A percentile compares a stretch with the other conserved stretches of the same genome.
Evolutionary conservation across 2,113 vertebrate species (phyloP).

Genomic region (Catharus minimus): DNA sequence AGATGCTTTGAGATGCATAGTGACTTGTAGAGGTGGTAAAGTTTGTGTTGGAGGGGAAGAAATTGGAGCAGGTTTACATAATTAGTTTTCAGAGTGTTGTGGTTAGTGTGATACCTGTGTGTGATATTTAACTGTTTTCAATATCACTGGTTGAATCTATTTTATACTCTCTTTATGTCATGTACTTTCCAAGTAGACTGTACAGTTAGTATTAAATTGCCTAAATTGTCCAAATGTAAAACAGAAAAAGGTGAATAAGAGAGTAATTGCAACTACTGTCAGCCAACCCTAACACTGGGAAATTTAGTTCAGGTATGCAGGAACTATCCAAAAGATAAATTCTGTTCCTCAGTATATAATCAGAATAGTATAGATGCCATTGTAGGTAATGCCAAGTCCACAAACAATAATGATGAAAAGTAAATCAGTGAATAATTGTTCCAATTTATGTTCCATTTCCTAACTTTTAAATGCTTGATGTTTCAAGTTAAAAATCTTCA

Average conservation of each 20-base stretch:
- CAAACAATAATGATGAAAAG: background rate
- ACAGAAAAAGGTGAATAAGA: background rate
- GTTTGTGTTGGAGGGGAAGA: background rate
- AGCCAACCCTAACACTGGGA: background rate
- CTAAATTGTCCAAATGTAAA: background rate
- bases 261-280: background rate
- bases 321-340: background rate
- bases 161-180: background rate
- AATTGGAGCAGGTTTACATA: background rate
- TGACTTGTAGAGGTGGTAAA: background rate
- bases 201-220: background rate
- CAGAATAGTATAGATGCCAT: background rate
- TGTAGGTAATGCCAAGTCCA: background rate
- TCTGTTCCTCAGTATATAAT: background rate
- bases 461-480: background rate
- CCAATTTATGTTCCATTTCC: background rate
- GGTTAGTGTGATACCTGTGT: background rate
- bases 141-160: background rate
- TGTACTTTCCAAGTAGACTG: background rate
- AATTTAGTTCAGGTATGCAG: background rate
- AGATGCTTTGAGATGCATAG: background rate
- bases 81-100: background rate
- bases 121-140: background rate
- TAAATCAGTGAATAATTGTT: background rate
- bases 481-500: background rate